Conservation (phyloP, 2,113 vertebrate genomes). For the Perca flavescens region DNA sequence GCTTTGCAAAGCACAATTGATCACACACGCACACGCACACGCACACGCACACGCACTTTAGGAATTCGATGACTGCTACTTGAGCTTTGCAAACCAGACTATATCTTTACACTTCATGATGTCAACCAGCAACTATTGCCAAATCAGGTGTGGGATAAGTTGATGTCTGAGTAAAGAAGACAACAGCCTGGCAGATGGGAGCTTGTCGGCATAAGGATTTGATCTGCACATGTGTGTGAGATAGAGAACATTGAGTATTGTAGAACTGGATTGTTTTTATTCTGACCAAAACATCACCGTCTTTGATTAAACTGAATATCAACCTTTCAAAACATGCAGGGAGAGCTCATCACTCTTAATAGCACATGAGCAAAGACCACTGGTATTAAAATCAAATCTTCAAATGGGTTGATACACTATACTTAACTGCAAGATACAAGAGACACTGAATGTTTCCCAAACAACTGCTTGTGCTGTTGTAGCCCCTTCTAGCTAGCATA, state of each 20-base stretch:
- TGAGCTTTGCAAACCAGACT: background rate
- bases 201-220: background rate
- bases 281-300: constrained; percentile 7
- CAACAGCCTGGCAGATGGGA: constrained; percentile 7
- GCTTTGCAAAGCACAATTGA: constrained; percentile 37
- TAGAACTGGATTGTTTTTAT: constrained; percentile 6
- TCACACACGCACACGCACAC: constrained; percentile 6
- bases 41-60: constrained; percentile 16
- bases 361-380: background rate
- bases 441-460: constrained; percentile 3
- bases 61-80: constrained; percentile 7
- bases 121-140: background rate
- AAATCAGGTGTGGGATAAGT: background rate
- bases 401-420: no score
- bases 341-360: background rate
- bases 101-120: background rate
- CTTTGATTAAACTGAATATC: constrained; percentile 8
- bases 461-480: constrained; percentile 3
- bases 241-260: constrained; percentile 1
- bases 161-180: background rate
- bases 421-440: background rate
- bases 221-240: constrained; percentile 21
- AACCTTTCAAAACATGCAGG: constrained; percentile 10
- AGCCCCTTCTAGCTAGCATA: background rate
- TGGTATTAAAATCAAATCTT: background rate